phyloP scores from a whole-genome alignment of 2,113 vertebrate species.

The Heteronetta atricapilla region DNA sequence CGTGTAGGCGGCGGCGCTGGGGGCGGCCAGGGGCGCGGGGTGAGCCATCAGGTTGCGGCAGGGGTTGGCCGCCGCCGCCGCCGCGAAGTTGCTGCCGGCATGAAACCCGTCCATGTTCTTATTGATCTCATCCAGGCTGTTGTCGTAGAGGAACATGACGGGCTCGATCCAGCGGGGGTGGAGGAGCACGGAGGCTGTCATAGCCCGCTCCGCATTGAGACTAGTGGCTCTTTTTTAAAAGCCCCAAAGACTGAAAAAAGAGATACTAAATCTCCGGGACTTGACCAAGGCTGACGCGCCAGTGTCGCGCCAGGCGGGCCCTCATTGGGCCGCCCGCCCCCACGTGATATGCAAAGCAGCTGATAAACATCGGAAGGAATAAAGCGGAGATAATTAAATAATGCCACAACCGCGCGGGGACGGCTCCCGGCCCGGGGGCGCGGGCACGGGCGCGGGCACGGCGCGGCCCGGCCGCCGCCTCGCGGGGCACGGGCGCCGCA shows the following conservation, averaged over 20 bases:
- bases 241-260: constrained; percentile 92
- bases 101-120: constrained; percentile 94
- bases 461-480: not conserved
- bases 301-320: constrained; percentile 82
- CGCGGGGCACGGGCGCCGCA: not conserved
- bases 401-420: constrained; percentile 67
- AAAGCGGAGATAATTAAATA: constrained; percentile 79
- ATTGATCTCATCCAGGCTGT: constrained; percentile 88
- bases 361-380: constrained; percentile 81
- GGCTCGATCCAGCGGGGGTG: constrained; percentile 98
- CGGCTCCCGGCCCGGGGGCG: not conserved
- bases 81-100: constrained; percentile 85
- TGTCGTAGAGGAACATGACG: constrained; percentile 99
- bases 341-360: constrained; percentile 97
- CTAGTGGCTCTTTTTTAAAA: constrained; percentile 95
- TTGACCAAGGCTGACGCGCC: constrained; percentile 86
- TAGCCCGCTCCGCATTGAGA: constrained; percentile 97
- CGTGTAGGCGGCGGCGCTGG: constrained; percentile 79
- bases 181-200: constrained; percentile 98
- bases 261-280: constrained; percentile 84
- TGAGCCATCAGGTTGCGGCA: constrained; percentile 97
- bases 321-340: constrained; percentile 86
- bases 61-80: constrained; percentile 84
- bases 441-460: constrained; percentile 8
- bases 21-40: constrained; percentile 89